Conservation (phyloP, 2,888 invertebrate genomes). For the Orthosia cruda region DNA sequence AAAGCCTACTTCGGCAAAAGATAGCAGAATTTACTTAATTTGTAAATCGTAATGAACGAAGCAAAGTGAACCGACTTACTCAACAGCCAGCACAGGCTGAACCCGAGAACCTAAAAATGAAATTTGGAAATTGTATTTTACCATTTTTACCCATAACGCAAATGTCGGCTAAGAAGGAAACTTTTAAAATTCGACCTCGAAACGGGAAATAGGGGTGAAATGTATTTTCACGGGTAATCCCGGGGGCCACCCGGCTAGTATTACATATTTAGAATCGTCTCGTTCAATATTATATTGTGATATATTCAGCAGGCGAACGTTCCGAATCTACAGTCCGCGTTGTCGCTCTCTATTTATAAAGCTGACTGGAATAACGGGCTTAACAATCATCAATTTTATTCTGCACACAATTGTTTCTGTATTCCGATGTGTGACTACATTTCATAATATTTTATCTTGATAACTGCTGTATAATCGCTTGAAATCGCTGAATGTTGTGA, state of each 20-base stretch:
- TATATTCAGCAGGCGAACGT: conserved; percentile 47
- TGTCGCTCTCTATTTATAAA: conserved; percentile 75
- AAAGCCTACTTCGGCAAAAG: conserved; percentile 41
- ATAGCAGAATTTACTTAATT: conserved; percentile 55
- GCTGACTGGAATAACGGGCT: conserved; percentile 72
- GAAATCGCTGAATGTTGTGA: conserved; percentile 11
- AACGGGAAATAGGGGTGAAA: conserved; percentile 65
- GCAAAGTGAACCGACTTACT: conserved; percentile 62
- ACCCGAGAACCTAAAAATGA: conserved; percentile 57
- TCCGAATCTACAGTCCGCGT: conserved; percentile 69
- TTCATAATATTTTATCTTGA: conserved; percentile 63
- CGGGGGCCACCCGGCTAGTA: conserved; percentile 61
- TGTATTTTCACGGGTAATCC: conserved; percentile 67
- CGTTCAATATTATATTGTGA: conserved; percentile 63
- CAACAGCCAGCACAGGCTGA: conserved; percentile 54
- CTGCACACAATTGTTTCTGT: conserved; percentile 62
- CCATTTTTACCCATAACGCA: conserved; percentile 66
- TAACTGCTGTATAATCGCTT: conserved; percentile 22
- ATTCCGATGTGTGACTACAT: conserved; percentile 63
- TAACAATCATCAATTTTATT: conserved; percentile 76
- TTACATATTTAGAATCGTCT: conserved; percentile 65
- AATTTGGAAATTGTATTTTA: conserved; percentile 68
- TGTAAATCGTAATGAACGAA: conserved; percentile 65
- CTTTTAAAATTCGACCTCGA: conserved; percentile 69
- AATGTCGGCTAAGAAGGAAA: conserved; percentile 63